A percentile compares a stretch with the other conserved stretches of the same genome.
phyloP scores from a whole-genome alignment of 2,797 vertebrate genomes.

The Pangasius sanitwongsei region DNA sequence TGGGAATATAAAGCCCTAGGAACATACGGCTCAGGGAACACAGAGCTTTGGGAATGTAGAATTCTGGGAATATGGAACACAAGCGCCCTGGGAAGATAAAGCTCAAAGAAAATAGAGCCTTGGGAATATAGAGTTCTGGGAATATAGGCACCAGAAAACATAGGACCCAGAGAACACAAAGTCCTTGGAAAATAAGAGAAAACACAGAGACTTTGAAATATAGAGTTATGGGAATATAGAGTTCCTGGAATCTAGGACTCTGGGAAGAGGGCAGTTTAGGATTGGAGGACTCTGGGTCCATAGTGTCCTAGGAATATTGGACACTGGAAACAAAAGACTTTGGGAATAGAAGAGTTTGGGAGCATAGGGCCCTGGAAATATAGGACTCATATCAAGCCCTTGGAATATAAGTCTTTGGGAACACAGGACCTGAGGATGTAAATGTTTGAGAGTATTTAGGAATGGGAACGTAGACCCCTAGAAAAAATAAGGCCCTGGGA shows the following conservation, averaged over 20 bases:
- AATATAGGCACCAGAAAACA: no score
- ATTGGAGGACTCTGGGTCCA: background rate
- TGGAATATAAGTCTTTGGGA: background rate
- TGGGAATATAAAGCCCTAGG: background rate
- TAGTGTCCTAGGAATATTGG: background rate
- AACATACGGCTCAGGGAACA: background rate
- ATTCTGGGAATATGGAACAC: background rate
- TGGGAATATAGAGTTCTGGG: background rate
- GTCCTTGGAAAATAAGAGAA: no score
- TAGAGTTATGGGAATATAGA: background rate
- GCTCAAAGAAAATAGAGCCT: background rate
- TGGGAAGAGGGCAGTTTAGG: background rate
- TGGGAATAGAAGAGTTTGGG: background rate
- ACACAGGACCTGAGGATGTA: background rate
- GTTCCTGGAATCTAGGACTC: background rate
- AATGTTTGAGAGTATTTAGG: background rate
- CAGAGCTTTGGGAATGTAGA: background rate
- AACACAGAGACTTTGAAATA: no score
- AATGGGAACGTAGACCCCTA: background rate
- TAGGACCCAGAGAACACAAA: background rate
- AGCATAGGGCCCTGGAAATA: background rate
- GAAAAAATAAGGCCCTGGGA: background rate
- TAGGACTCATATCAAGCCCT: background rate
- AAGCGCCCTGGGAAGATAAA: background rate
- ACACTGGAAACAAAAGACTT: background rate